phyloP scores from a whole-genome alignment of 2,888 invertebrate species.

The Dynastes grantii region DNA sequence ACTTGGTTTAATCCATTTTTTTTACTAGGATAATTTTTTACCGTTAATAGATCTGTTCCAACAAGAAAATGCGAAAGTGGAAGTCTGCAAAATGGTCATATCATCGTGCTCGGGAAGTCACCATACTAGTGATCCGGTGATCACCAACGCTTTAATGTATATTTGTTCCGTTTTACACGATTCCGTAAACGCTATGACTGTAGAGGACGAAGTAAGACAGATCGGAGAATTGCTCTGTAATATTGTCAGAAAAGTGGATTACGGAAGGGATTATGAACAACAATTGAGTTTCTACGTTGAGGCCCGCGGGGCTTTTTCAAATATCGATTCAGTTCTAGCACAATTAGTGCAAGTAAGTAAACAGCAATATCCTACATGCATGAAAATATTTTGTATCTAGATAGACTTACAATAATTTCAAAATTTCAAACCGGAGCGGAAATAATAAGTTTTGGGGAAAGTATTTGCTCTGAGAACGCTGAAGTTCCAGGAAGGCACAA shows the following conservation, averaged over 20 bases:
- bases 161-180: constrained; percentile 93
- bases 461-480: too few species aligned
- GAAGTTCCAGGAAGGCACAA: too few species aligned
- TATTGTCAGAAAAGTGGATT: constrained; percentile 86
- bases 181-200: constrained; percentile 91
- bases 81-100: constrained; percentile 88
- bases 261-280: constrained; percentile 90
- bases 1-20: constrained; percentile 34
- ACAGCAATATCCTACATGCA: too few species aligned
- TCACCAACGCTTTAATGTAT: constrained; percentile 91
- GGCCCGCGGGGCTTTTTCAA: constrained; percentile 90
- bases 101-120: constrained; percentile 69
- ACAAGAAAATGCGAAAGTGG: constrained; percentile 85
- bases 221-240: constrained; percentile 88
- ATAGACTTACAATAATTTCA: too few species aligned
- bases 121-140: constrained; percentile 85
- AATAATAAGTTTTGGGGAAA: too few species aligned
- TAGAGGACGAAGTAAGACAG: constrained; percentile 92
- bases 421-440: too few species aligned
- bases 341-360: constrained; percentile 85
- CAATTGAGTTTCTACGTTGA: constrained; percentile 96
- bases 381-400: too few species aligned
- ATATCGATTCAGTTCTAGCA: constrained; percentile 89
- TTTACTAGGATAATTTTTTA: constrained; percentile 87
- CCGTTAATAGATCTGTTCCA: constrained; percentile 93